Base-by-base conservation (phyloP, 2,113 vertebrate genomes). In the Amphilophus citrinellus region DNA sequence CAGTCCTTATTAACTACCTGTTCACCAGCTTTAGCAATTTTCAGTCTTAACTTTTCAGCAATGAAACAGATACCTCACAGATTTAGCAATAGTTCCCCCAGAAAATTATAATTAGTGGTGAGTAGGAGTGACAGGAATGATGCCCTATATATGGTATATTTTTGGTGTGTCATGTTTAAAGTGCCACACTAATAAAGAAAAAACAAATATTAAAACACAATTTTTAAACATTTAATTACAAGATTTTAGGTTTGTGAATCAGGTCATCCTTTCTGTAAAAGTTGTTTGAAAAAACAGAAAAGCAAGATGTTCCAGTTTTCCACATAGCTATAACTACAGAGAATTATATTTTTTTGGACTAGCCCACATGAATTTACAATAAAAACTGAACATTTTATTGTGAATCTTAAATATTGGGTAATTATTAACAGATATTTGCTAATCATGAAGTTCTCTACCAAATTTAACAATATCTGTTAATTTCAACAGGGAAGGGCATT, bases 401-500 rank as follows among this genome's bases (percentile, higher is more conserved):
- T 39, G 17, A 62, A 18, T 1, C 0, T 3, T 5, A 18, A 35
- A 18, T 62, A 32, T 20, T 13, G 3, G 32, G 2, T 37, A 37
- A 7, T 63, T 37, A 37, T 11, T 63, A 63, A 18, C 61, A 1
- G 3, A 37, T 63, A 18, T n/a, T 63, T 63, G 18, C 37, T 13
- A 20, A 63, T 37, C 18, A 63, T 11, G n/a, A 4, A 35, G 18
- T 20, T 11, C 1, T 24, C n/a, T 65, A 24, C 2, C 13, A 42
- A 22, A 68, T 68, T 53, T 11, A 17, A 32, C 18, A 78, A 58
- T 58, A 80, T 15, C 2, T 63, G 14, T 2, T 75, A 2, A 79
- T 76, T 85, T 30, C 53, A 57, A 57, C 58, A 88, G 91, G 2
- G 15, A 84, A 27, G 78, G 91, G 6, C 2, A 20, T 18, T 0